Percentiles rank a stretch among this genome's conserved stretches.
Conservation (phyloP, 2,113 vertebrate species). For the Morphnarchus princeps region DNA sequence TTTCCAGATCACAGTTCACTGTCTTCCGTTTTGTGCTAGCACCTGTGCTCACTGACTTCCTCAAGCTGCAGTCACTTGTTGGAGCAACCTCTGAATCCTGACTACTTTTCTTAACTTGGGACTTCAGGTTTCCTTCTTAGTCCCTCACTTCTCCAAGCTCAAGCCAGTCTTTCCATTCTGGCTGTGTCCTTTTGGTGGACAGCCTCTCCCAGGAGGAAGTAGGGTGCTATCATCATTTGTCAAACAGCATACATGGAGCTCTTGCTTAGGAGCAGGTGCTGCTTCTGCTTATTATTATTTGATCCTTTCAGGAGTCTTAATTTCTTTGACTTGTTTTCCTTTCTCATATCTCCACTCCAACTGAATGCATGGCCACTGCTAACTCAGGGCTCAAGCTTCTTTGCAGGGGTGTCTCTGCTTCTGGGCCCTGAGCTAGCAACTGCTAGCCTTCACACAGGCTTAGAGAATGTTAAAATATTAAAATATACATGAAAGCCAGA, state of each 20-base stretch:
- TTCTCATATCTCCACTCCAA: not conserved
- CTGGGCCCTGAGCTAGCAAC: not conserved
- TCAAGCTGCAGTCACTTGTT: not conserved
- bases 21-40: not conserved
- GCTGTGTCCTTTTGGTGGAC: no score
- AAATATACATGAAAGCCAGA: not conserved
- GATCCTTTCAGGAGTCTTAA: not conserved
- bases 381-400: not conserved
- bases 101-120: not conserved
- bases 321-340: not conserved
- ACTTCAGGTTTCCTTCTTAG: not conserved
- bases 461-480: not conserved
- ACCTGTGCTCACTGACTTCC: not conserved
- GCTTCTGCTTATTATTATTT: not conserved
- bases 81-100: not conserved
- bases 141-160: not conserved
- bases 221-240: not conserved
- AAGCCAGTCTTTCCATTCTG: not conserved
- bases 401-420: not conserved
- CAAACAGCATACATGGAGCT: not conserved
- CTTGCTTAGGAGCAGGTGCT: not conserved
- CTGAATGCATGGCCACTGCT: not conserved
- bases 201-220: not conserved
- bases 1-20: not conserved
- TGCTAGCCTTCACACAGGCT: not conserved